A percentile compares a stretch with the other conserved stretches of the same genome.
These are phyloP conservation scores for Zosterops japonicus DNA, from an alignment of 2,113 vertebrate species.

Conservation along the genomic window DNA sequence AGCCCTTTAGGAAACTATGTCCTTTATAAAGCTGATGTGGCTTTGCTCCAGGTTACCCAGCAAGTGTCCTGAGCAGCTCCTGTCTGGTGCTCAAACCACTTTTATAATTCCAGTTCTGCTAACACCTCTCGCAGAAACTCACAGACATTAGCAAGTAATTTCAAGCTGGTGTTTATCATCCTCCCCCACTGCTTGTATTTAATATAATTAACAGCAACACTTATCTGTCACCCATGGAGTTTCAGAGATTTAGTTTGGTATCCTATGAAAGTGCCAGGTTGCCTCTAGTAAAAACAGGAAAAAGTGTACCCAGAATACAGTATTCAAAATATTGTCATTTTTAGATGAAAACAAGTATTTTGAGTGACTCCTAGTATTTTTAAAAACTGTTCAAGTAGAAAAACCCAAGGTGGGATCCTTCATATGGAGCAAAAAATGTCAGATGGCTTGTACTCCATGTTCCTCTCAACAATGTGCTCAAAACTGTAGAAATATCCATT, in stretches of 20 bases:
- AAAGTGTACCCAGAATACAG: background rate
- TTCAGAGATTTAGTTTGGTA: background rate
- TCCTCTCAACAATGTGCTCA: background rate
- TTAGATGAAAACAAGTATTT: background rate
- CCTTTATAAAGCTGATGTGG: background rate
- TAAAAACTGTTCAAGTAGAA: background rate
- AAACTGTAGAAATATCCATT: background rate
- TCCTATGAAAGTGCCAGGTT: background rate
- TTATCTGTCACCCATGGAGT: background rate
- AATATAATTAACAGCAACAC: background rate
- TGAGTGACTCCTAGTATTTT: background rate
- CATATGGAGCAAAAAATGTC: background rate
- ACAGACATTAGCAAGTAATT: background rate
- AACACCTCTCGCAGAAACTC: background rate
- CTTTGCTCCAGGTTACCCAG: background rate
- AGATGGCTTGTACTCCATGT: accelerated
- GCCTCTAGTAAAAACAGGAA: background rate
- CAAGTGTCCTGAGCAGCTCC: background rate
- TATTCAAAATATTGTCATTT: background rate
- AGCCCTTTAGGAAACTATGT: background rate
- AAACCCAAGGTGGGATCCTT: background rate
- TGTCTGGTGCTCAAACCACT: background rate
- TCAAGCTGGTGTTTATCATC: background rate
- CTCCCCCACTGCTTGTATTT: accelerated
- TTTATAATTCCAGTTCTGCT: background rate